These are phyloP conservation scores for Hydroisotoma schaefferi DNA, from an alignment of 2,888 invertebrate species.

Conservation along the genomic window DNA sequence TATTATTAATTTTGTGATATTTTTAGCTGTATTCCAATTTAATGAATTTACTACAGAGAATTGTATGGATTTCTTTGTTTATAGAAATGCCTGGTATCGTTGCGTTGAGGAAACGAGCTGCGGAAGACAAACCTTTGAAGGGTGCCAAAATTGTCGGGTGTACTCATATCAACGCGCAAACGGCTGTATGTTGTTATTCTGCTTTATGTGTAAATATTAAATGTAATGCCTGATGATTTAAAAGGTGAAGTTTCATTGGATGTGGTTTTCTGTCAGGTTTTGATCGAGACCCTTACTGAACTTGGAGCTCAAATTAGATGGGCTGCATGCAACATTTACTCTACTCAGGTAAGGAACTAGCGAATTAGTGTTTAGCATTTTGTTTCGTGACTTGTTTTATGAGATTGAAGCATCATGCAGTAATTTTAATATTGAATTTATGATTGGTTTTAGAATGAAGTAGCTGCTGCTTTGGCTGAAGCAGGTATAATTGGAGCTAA, in stretches of 20 bases:
- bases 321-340: constrained; percentile 96
- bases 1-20: constrained; percentile 50
- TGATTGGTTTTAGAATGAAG: constrained; percentile 71
- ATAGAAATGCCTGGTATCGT: constrained; percentile 97
- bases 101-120: constrained; percentile 84
- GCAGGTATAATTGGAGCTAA: constrained; percentile 54
- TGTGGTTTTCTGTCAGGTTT: constrained; percentile 54
- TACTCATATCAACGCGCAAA: constrained; percentile 98
- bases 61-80: constrained; percentile 33
- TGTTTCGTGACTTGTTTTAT: background rate
- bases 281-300: constrained; percentile 83
- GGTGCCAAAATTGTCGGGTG: constrained; percentile 96
- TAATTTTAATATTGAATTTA: constrained; percentile 2
- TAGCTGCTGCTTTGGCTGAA: constrained; percentile 91
- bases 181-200: constrained; percentile 69
- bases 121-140: constrained; percentile 88
- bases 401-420: background rate
- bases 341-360: constrained; percentile 68
- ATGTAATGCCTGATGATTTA: too few species aligned
- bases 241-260: constrained; percentile 10
- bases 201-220: too few species aligned
- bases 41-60: constrained; percentile 3
- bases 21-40: too few species aligned
- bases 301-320: constrained; percentile 89
- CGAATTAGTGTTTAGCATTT: background rate